Evolutionary conservation across 1,140 invertebrate species (phyloP), one percentile per base, ranked within the genome.

Genomic region (Brachionus rubens): DNA sequence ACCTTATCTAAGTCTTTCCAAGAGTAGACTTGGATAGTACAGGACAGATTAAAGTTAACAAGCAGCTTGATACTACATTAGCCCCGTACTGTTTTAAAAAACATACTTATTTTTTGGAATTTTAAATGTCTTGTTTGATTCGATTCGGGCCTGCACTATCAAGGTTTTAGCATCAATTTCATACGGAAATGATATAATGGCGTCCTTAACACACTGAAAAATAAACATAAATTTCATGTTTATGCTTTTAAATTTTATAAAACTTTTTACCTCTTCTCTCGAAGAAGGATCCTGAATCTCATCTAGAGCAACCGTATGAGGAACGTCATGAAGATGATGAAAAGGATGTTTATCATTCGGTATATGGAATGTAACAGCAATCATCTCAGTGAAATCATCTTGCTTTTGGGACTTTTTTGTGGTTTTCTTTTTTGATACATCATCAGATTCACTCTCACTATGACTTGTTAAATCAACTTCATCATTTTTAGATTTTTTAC

Each of bases 41-140:
- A n/a, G n/a, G n/a, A n/a, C n/a, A n/a, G n/a, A n/a, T n/a, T n/a
- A n/a, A n/a, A n/a, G n/a, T n/a, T n/a, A n/a, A n/a, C n/a, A n/a
- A n/a, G n/a, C n/a, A n/a, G n/a, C n/a, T n/a, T n/a, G n/a, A n/a
- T n/a, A n/a, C n/a, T n/a, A n/a, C n/a, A n/a, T n/a, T n/a, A n/a
- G n/a, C n/a, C n/a, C n/a, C n/a, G n/a, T n/a, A n/a, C n/a, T n/a
- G n/a, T n/a, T n/a, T n/a, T n/a, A n/a, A n/a, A n/a, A n/a, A n/a
- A n/a, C n/a, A n/a, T n/a, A n/a, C 47, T 50, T 50, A 21, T 50
- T 50, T 50, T 50, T 50, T 5, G 47, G 47, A 16, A 50, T 50
- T 50, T 50, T 50, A 50, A 50, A 50, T 24, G 47, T 50, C 47
- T 50, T 50, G 47, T 50, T 50, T 50, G 47, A 50, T 50, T 50